Base-by-base conservation (phyloP, 2,888 invertebrate genomes). In the Dyspetes luteomarginatus region DNA sequence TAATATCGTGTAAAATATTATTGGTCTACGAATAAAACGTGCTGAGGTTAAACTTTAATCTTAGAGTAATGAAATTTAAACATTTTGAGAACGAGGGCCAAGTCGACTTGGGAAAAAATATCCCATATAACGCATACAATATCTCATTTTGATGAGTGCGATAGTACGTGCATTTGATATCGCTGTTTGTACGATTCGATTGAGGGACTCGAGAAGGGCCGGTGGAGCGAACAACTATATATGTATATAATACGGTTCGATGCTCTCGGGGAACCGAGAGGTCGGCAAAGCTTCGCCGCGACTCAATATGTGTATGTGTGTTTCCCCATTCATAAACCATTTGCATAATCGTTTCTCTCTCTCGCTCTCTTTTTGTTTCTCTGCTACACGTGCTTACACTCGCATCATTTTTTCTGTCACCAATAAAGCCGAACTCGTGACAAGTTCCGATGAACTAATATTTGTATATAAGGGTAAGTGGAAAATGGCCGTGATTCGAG, bases 241-340 rank as follows among this genome's bases (percentile, higher is more conserved):
- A 36, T n/a, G 5, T 28, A 41, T 43, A 50, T 19, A 62, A 65
- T 22, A 55, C 73, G 73, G 73, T 77, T 77, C 81, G 81, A 77
- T 73, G 76, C 72, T 68, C 76, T 56, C 30, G 68, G 43, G 50
- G 60, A 69, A 41, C 52, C 69, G 26, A 62, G 74, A 60, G 78
- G 56, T 43, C 67, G 73, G 30, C 73, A 43, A 64, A 60, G 55
- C 55, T 69, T 55, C 24, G 45, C 41, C 19, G 55, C 19, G 55
- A 56, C 26, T 43, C 62, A 28, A 19, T 69, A 43, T 22, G 62
- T 41, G 41, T 43, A 28, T 19, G 22, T 45, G 26, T 69, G 62
- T 67, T 78, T 78, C 30, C 76, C 78, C 77, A 80, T 82, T 82
- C 80, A 77, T 80, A 74, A 82, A 73, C 56, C 60, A 82, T 82